A percentile compares a stretch with the other conserved stretches of the same genome.
These are phyloP conservation scores for Cydia fagiglandana DNA, from an alignment of 1,140 invertebrate species.

Conservation along the genomic window DNA sequence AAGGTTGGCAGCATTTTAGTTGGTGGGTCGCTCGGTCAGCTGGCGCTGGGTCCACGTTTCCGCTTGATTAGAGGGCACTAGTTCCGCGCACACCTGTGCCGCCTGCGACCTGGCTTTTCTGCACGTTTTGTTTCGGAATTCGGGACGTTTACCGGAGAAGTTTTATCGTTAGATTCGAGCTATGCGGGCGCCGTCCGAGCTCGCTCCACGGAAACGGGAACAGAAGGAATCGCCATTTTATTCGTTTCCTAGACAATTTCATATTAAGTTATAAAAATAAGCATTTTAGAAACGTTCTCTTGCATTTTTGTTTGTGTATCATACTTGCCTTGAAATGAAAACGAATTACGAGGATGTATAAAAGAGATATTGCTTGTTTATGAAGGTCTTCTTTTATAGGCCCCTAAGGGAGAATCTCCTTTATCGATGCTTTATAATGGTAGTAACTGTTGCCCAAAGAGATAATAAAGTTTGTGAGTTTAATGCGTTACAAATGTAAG, in stretches of 20 bases:
- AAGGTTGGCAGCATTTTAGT: slow-evolving; percentile 40
- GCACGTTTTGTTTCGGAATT: slow-evolving; percentile 64
- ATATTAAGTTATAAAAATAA: slow-evolving; percentile 35
- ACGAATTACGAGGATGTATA: slow-evolving; percentile 58
- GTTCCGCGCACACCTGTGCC: slow-evolving; percentile 63
- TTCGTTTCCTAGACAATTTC: slow-evolving; percentile 34
- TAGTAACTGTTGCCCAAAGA: slow-evolving; percentile 52
- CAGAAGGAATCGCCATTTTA: slow-evolving; percentile 32
- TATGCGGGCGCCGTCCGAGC: slow-evolving; percentile 61
- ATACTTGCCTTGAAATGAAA: slow-evolving; percentile 42
- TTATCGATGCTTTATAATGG: slow-evolving; percentile 59
- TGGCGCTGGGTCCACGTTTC: slow-evolving; percentile 59
- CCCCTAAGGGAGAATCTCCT: slow-evolving; percentile 54
- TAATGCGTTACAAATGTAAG: slow-evolving; percentile 47
- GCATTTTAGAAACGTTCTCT: slow-evolving; percentile 24
- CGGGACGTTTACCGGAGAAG: slow-evolving; percentile 50
- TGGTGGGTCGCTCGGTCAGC: slow-evolving; percentile 46
- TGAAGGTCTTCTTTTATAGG: slow-evolving; percentile 64
- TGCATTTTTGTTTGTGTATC: slow-evolving; percentile 35
- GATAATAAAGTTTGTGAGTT: slow-evolving; percentile 56
- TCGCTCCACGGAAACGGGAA: slow-evolving; percentile 48
- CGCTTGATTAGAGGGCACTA: slow-evolving; percentile 69
- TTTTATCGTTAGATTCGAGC: slow-evolving; percentile 60
- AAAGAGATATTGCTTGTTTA: slow-evolving; percentile 64
- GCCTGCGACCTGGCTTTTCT: slow-evolving; percentile 58